Percentiles rank a stretch among this genome's conserved stretches.
These are phyloP conservation scores for Peribatodes rhomboidaria DNA, from an alignment of 2,888 invertebrate genomes.

Conservation along the genomic window DNA sequence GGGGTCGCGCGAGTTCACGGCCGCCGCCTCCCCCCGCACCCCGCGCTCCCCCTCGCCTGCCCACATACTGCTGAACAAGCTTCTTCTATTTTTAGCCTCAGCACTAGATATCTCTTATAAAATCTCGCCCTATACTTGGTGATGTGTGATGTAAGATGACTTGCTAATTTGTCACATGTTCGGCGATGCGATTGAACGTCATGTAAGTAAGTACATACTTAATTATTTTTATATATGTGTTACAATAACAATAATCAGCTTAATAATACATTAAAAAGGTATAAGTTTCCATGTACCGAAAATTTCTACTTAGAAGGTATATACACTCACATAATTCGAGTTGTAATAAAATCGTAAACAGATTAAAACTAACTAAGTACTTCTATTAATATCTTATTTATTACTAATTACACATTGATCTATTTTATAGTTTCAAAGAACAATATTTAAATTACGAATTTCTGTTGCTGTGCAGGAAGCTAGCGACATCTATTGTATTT, in stretches of 20 bases:
- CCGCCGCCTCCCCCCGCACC: slow-evolving; percentile 52
- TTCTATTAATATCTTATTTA: too few species aligned
- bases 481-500: slow-evolving; percentile 71
- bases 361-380: neutral
- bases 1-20: slow-evolving; percentile 82
- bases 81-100: slow-evolving; percentile 69
- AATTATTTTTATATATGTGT: neutral
- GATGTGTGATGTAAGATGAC: neutral
- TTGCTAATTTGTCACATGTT: slow-evolving; percentile 4
- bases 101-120: slow-evolving; percentile 42
- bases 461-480: slow-evolving; percentile 33
- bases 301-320: neutral
- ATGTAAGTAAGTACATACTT: neutral
- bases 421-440: too few species aligned
- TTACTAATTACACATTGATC: too few species aligned
- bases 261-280: too few species aligned
- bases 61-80: slow-evolving; percentile 49
- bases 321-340: neutral
- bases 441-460: neutral
- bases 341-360: neutral
- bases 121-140: slow-evolving; percentile 31
- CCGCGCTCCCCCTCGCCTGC: slow-evolving; percentile 50
- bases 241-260: neutral
- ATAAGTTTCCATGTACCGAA: neutral
- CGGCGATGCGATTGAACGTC: neutral